Conservation (phyloP, 2,888 invertebrate genomes). For the Anticlea derivata region DNA sequence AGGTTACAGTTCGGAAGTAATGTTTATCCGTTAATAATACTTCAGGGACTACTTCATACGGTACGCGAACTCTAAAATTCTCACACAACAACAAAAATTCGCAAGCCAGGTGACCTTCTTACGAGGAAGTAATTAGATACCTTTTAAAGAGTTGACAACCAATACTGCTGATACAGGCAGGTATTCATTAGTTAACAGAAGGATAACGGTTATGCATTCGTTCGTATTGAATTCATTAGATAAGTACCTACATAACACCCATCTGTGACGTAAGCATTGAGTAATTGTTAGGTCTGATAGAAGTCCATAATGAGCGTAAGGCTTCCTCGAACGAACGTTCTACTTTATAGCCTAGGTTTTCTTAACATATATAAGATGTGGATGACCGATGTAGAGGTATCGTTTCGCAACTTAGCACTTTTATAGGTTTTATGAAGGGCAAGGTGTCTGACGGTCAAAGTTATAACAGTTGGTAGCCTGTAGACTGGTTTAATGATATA, state of each 20-base stretch:
- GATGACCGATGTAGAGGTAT: too few species aligned
- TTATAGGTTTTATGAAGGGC: too few species aligned
- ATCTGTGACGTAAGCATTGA: conserved; percentile 14
- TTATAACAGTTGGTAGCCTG: too few species aligned
- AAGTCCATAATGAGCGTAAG: neutral
- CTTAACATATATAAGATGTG: too few species aligned
- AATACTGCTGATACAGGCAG: conserved; percentile 11
- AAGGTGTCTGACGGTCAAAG: too few species aligned
- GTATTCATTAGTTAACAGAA: conserved; percentile 13
- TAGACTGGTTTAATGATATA: too few species aligned
- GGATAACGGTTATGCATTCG: conserved; percentile 18
- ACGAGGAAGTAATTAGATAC: conserved; percentile 11
- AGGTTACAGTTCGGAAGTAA: conserved; percentile 4
- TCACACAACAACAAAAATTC: conserved; percentile 6
- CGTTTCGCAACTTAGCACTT: too few species aligned
- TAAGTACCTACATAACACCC: conserved; percentile 13
- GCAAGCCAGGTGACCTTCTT: conserved; percentile 12
- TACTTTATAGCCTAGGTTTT: too few species aligned
- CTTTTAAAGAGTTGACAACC: conserved; percentile 11
- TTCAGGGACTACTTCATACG: conserved; percentile 5
- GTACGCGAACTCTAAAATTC: conserved; percentile 3
- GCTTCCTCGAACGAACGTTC: neutral
- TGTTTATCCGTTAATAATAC: neutral
- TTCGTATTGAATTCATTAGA: conserved; percentile 15
- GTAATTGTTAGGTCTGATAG: conserved; percentile 1